These are phyloP conservation scores for Sebastes itinus DNA, from an alignment of 2,797 vertebrate species.

Conservation along the genomic window DNA sequence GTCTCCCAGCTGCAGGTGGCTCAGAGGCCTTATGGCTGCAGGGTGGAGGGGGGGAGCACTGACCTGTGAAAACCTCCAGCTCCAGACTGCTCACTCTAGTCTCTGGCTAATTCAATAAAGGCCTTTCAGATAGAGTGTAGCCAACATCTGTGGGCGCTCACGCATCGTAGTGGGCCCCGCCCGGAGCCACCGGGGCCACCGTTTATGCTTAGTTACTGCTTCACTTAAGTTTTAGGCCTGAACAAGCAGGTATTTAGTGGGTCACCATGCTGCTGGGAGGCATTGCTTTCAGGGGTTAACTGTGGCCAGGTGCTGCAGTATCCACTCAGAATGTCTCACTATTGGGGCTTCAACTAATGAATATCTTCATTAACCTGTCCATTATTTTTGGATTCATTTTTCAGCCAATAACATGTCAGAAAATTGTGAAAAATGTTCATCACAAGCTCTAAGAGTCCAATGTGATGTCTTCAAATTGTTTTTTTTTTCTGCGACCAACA, in stretches of 20 bases:
- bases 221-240: constrained; percentile 20
- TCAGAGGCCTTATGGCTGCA: constrained; percentile 54
- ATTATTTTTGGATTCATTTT: not conserved
- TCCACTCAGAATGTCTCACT: not conserved
- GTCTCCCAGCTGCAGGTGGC: constrained; percentile 62
- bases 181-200: constrained; percentile 9
- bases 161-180: constrained; percentile 8
- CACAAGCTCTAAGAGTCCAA: not conserved
- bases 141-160: constrained; percentile 61
- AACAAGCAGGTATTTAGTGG: constrained; percentile 6
- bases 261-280: not conserved
- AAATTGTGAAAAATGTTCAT: not conserved
- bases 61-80: constrained; percentile 70
- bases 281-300: not conserved
- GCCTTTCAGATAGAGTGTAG: constrained; percentile 41
- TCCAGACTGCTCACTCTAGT: constrained; percentile 43
- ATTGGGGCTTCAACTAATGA: not conserved
- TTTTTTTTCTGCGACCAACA: not conserved
- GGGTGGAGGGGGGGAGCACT: constrained; percentile 47
- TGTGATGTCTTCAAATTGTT: not conserved
- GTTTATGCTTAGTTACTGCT: constrained; percentile 34
- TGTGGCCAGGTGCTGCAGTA: not conserved
- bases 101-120: constrained; percentile 68
- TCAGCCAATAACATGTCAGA: not conserved
- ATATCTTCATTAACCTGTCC: not conserved